phyloP scores from a whole-genome alignment of 1,140 invertebrate genomes.

The Hycleus phaleratus region DNA sequence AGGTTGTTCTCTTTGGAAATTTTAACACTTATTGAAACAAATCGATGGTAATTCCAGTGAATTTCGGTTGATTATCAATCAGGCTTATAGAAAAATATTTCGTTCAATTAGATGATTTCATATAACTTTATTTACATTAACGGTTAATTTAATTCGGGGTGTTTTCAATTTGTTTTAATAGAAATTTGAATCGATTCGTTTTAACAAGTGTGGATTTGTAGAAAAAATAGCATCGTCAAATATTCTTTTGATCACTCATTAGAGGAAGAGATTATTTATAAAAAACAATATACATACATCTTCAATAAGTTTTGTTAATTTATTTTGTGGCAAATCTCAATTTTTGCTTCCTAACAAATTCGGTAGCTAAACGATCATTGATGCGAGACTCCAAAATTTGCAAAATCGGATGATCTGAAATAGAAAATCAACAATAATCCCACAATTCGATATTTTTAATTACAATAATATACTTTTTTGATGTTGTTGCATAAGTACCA shows the following conservation, averaged over 20 bases:
- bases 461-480: slow-evolving; percentile 59
- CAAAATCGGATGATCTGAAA: slow-evolving; percentile 70
- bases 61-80: too few species aligned
- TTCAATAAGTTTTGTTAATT: slow-evolving; percentile 10
- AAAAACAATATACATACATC: slow-evolving; percentile 7
- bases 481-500: slow-evolving; percentile 83
- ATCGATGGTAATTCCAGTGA: too few species aligned
- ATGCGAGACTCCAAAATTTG: slow-evolving; percentile 75
- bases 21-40: too few species aligned
- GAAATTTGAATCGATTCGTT: not conserved
- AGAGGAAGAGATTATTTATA: slow-evolving; percentile 13
- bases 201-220: slow-evolving; percentile 1
- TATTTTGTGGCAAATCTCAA: slow-evolving; percentile 50
- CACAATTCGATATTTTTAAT: too few species aligned
- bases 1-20: too few species aligned
- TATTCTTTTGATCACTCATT: slow-evolving; percentile 17
- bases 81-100: too few species aligned
- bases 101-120: too few species aligned
- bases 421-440: slow-evolving; percentile 5
- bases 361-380: slow-evolving; percentile 76
- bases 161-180: slow-evolving; percentile 8
- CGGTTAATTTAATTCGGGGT: slow-evolving; percentile 14
- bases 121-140: not conserved
- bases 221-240: slow-evolving; percentile 20
- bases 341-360: slow-evolving; percentile 84